These are phyloP conservation scores for Ashinkailepas kermadecensis DNA, from an alignment of 2,888 invertebrate species.

Conservation along the genomic window DNA sequence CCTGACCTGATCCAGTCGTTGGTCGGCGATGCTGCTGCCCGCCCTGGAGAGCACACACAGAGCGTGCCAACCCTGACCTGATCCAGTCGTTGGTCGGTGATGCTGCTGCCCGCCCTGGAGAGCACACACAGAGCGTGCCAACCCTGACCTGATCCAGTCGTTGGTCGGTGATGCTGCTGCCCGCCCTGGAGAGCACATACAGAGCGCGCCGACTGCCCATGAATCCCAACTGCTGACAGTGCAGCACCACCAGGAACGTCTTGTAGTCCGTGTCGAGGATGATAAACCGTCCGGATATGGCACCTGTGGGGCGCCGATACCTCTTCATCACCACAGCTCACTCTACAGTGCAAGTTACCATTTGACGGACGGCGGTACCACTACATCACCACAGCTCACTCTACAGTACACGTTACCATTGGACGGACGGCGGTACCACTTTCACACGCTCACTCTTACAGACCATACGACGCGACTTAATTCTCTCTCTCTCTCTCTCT, in stretches of 20 bases:
- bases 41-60: not conserved
- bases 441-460: too few relatives aligned
- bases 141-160: not conserved
- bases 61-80: not conserved
- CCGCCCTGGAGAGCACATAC: not conserved
- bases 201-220: not conserved
- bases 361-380: too few relatives aligned
- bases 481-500: too few relatives aligned
- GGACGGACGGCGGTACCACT: too few relatives aligned
- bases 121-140: not conserved
- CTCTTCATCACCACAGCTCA: too few relatives aligned
- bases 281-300: not conserved
- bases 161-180: not conserved
- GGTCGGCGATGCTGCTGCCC: not conserved
- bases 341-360: too few relatives aligned
- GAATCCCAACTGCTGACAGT: not conserved
- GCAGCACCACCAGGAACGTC: slow-evolving; percentile 6
- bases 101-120: not conserved
- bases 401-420: too few relatives aligned
- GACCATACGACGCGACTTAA: too few relatives aligned
- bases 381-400: too few relatives aligned
- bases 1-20: not conserved
- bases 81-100: not conserved
- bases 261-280: slow-evolving; percentile 10
- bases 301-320: not conserved